A percentile compares a stretch with the other conserved stretches of the same genome.
Conservation (phyloP, 1,140 invertebrate species). For the Hylaeus anthracinus region DNA sequence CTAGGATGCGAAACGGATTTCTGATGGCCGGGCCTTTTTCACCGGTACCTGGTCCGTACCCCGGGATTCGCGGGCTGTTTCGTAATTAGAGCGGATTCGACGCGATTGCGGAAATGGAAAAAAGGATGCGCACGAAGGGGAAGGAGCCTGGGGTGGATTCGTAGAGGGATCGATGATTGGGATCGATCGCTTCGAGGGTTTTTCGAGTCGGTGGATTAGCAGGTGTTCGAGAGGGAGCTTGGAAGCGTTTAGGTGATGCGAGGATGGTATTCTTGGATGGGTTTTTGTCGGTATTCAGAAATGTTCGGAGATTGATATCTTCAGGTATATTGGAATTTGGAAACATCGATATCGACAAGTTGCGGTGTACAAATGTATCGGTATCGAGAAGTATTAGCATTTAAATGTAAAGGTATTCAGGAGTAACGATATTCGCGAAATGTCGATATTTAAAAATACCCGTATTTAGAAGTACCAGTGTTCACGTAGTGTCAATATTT, state of each 20-base stretch:
- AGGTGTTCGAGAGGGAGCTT: too few species aligned
- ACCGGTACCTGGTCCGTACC: neutral
- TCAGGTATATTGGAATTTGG: neutral
- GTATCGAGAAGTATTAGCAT: neutral
- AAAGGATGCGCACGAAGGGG: too few species aligned
- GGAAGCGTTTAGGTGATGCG: too few species aligned
- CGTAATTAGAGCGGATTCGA: neutral
- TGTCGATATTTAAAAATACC: too few species aligned
- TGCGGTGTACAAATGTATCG: neutral
- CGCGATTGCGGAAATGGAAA: neutral
- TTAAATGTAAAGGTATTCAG: neutral
- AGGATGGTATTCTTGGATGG: too few species aligned
- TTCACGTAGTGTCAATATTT: too few species aligned
- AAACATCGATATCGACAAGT: neutral
- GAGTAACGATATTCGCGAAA: too few species aligned
- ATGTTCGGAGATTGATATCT: too few species aligned
- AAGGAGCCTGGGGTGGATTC: neutral
- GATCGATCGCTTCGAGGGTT: too few species aligned
- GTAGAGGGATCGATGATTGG: neutral
- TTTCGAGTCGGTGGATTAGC: too few species aligned
- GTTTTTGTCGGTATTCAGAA: too few species aligned
- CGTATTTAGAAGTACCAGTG: too few species aligned
- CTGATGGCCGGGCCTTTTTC: neutral
- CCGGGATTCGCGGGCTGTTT: neutral
- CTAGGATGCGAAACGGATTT: conserved; percentile 28